These are phyloP conservation scores for Jaculus jaculus DNA, from an alignment of 2,113 vertebrate species.

Conservation along the genomic window DNA sequence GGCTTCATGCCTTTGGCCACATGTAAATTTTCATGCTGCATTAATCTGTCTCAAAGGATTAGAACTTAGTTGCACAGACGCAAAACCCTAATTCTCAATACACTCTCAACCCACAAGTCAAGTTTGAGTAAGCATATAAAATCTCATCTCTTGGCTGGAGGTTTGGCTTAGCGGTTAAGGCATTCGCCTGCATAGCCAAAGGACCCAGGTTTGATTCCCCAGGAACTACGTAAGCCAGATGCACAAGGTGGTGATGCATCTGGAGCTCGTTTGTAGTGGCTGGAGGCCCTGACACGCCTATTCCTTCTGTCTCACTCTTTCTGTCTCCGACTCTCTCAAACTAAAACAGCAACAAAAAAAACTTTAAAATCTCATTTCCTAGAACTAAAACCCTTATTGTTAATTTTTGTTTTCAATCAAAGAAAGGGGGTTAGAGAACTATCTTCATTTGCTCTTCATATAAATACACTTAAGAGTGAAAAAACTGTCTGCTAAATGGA, in stretches of 20 bases:
- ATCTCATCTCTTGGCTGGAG: neutral
- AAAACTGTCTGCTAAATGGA: neutral
- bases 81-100: conserved; percentile 51
- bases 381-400: conserved; percentile 2
- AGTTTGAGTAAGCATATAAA: conserved; percentile 28
- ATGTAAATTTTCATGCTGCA: conserved; percentile 49
- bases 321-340: too few species aligned
- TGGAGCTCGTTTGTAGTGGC: too few species aligned
- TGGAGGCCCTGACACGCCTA: too few species aligned
- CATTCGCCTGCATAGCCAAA: too few species aligned
- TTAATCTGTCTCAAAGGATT: conserved; percentile 65
- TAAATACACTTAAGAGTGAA: neutral
- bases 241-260: too few species aligned
- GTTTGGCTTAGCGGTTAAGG: too few species aligned
- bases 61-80: conserved; percentile 22
- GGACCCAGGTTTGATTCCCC: too few species aligned
- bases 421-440: neutral
- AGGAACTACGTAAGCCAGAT: too few species aligned
- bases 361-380: neutral
- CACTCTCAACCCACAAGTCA: neutral
- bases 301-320: too few species aligned
- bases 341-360: too few species aligned
- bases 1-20: conserved; percentile 15
- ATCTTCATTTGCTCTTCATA: neutral
- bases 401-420: conserved; percentile 33